A percentile compares a stretch with the other conserved stretches of the same genome.
These are phyloP conservation scores for Corythornis cristatus DNA, from an alignment of 2,113 vertebrate genomes.

Conservation along the genomic window DNA sequence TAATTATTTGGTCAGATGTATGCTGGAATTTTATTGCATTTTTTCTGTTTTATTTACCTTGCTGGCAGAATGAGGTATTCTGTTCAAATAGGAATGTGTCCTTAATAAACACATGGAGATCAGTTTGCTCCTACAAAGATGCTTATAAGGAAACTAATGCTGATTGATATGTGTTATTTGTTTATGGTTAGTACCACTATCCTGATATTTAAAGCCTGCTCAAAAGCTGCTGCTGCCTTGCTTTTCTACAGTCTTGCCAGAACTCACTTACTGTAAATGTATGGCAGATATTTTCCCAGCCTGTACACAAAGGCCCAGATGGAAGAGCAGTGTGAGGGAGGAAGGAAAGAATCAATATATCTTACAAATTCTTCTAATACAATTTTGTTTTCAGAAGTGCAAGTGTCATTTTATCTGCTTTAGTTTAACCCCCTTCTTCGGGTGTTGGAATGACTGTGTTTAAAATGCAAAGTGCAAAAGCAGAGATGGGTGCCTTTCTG, in stretches of 20 bases:
- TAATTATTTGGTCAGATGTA: background rate
- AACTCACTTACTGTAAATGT: background rate
- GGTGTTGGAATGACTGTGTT: background rate
- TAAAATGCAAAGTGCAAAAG: background rate
- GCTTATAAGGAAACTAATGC: background rate
- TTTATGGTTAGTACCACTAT: background rate
- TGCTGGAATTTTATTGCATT: background rate
- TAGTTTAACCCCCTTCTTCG: background rate
- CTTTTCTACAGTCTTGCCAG: background rate
- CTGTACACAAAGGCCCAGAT: background rate
- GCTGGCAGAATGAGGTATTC: background rate
- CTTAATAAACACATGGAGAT: background rate
- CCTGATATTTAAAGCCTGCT: background rate
- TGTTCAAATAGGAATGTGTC: background rate
- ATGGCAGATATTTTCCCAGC: background rate
- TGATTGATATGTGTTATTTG: background rate
- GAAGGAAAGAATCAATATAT: background rate
- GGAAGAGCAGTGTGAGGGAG: background rate
- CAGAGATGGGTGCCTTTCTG: background rate
- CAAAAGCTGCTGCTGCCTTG: background rate
- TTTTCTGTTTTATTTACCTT: slow-evolving; percentile 1
- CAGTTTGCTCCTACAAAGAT: background rate
- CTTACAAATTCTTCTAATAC: background rate
- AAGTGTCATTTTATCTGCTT: background rate
- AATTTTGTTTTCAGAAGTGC: background rate